phyloP scores from a whole-genome alignment of 1,140 invertebrate species.

The Orius insidiosus region DNA sequence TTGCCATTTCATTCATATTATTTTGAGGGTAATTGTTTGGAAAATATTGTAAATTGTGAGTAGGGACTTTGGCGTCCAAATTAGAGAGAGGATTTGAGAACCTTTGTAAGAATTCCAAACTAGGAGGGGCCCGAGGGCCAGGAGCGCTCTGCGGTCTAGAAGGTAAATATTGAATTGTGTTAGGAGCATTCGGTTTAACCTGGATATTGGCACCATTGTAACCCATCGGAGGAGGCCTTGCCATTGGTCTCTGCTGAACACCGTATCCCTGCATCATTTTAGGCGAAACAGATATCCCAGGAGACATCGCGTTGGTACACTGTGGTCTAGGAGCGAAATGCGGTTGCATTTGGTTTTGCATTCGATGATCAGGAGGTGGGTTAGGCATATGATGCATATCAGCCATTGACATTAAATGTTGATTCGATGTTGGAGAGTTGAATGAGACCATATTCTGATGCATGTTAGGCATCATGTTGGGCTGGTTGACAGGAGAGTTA shows the following conservation, averaged over 20 bases:
- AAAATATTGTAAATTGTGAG: conserved; percentile 60
- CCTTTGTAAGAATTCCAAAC: conserved; percentile 78
- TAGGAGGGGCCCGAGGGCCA: conserved; percentile 60
- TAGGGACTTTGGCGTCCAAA: conserved; percentile 51
- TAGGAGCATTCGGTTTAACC: conserved; percentile 90
- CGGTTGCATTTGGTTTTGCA: conserved; percentile 18
- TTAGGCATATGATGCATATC: conserved; percentile 23
- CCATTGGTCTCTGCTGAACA: conserved; percentile 22
- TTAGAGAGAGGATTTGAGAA: conserved; percentile 60
- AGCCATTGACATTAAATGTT: conserved; percentile 36
- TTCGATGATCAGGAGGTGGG: conserved; percentile 16
- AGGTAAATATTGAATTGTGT: conserved; percentile 94
- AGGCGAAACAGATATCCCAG: conserved; percentile 25
- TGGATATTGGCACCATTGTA: conserved; percentile 73
- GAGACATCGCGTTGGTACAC: conserved; percentile 14
- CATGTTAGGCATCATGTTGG: conserved; percentile 26
- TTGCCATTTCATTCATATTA: conserved; percentile 18
- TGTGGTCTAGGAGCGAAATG: conserved; percentile 13
- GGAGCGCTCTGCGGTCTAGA: conserved; percentile 58
- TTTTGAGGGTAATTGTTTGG: conserved; percentile 28
- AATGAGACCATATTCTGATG: conserved; percentile 34
- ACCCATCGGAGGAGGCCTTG: conserved; percentile 34
- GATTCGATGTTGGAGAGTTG: conserved; percentile 27
- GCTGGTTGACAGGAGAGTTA: conserved; percentile 32
- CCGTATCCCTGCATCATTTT: conserved; percentile 25